Percentiles rank a stretch among this genome's conserved stretches.
These are phyloP conservation scores for Gandaritis pyraliata DNA, from an alignment of 2,888 invertebrate species.

Conservation along the genomic window DNA sequence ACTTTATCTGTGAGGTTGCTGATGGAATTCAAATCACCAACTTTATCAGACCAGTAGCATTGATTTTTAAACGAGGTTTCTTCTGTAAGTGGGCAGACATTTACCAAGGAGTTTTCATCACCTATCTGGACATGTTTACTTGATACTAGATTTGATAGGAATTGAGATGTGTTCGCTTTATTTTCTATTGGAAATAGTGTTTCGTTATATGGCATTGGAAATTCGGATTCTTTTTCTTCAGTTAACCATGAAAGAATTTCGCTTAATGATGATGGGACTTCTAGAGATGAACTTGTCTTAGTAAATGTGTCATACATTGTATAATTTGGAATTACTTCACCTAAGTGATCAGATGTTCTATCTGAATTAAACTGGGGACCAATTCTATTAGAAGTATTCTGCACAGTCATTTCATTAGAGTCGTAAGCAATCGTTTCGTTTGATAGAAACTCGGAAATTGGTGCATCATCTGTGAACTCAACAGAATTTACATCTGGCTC, in stretches of 20 bases:
- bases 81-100: conserved; percentile 12
- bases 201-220: conserved; percentile 6
- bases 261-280: background rate
- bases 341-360: background rate
- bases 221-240: conserved; percentile 2
- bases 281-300: background rate
- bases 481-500: background rate
- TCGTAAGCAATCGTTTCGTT: background rate
- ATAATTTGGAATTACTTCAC: background rate
- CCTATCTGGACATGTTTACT: no score
- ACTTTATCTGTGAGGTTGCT: conserved; percentile 8
- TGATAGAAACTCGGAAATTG: background rate
- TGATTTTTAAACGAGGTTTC: conserved; percentile 7
- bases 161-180: background rate
- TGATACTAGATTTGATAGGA: background rate
- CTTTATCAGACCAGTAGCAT: conserved; percentile 7
- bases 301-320: conserved; percentile 2
- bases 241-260: background rate
- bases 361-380: background rate
- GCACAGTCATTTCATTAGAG: background rate
- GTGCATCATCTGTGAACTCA: background rate
- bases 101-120: conserved; percentile 1
- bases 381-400: background rate
- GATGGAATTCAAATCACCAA: conserved; percentile 3
- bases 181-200: conserved; percentile 3